Conservation (phyloP, 1,140 invertebrate genomes). For the Ips typographus region DNA sequence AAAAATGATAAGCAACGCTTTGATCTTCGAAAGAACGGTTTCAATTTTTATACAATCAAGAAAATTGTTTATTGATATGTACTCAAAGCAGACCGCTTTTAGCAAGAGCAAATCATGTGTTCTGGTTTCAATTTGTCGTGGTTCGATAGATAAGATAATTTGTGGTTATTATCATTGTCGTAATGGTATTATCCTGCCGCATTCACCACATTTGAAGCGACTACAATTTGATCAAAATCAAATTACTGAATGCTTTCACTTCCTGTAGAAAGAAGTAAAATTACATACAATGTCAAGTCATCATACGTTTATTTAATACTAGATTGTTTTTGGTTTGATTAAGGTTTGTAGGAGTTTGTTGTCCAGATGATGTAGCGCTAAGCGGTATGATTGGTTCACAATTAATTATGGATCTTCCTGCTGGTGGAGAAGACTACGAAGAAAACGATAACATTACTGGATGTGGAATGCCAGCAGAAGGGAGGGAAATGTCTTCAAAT, state of each 20-base stretch:
- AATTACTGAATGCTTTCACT: too few relatives aligned
- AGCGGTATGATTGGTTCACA: constrained; percentile 46
- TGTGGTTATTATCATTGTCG: too few relatives aligned
- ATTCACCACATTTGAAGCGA: too few relatives aligned
- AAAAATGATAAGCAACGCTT: not conserved
- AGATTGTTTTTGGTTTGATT: constrained; percentile 19
- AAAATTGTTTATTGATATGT: not conserved
- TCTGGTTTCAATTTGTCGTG: too few relatives aligned
- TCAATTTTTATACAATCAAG: constrained; percentile 2
- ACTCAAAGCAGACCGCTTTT: too few relatives aligned
- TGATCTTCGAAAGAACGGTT: constrained; percentile 1
- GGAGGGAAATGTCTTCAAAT: constrained; percentile 63
- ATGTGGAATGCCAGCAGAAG: constrained; percentile 66
- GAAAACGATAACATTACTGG: constrained; percentile 53
- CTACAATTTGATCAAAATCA: too few relatives aligned
- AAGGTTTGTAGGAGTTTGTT: constrained; percentile 65
- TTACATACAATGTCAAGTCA: too few relatives aligned
- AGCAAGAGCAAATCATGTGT: too few relatives aligned
- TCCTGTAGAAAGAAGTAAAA: too few relatives aligned
- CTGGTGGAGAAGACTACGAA: constrained; percentile 51
- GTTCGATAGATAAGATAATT: too few relatives aligned
- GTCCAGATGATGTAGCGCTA: constrained; percentile 56
- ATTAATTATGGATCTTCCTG: constrained; percentile 54
- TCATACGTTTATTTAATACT: not conserved
- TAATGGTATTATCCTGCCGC: not conserved